Conservation (phyloP, 2,113 vertebrate genomes). For the Odocoileus virginianus region DNA sequence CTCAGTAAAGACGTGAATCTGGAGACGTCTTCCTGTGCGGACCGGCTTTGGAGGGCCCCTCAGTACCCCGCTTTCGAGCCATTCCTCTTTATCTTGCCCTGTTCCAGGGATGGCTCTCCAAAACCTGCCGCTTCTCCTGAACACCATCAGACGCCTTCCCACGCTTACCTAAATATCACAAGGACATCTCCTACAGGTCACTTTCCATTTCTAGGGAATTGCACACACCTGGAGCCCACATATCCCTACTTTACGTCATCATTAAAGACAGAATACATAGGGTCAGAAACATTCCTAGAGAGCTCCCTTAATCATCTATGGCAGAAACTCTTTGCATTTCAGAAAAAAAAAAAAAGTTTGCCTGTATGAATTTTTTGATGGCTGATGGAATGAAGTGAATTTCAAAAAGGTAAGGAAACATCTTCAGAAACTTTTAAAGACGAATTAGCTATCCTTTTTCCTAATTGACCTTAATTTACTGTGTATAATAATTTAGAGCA, state of each 20-base stretch:
- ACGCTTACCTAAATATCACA: neutral
- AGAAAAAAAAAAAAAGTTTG: neutral
- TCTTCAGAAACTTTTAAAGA: neutral
- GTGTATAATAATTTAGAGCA: neutral
- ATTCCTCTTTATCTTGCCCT: neutral
- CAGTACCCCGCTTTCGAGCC: neutral
- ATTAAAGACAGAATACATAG: neutral
- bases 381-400: neutral
- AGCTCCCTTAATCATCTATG: neutral
- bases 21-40: neutral
- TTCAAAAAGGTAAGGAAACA: slow-evolving; percentile 8
- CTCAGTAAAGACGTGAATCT: neutral
- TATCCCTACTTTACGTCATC: neutral
- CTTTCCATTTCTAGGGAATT: neutral
- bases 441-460: neutral
- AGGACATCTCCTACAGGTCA: neutral
- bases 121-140: neutral
- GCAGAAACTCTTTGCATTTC: neutral
- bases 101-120: neutral
- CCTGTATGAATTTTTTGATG: neutral
- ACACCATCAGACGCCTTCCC: neutral
- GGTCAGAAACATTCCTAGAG: neutral
- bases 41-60: neutral
- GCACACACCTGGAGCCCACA: neutral
- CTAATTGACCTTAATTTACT: neutral